Evolutionary conservation across 1,140 invertebrate species (phyloP).

Genomic region (Oedothorax gibbosus): DNA sequence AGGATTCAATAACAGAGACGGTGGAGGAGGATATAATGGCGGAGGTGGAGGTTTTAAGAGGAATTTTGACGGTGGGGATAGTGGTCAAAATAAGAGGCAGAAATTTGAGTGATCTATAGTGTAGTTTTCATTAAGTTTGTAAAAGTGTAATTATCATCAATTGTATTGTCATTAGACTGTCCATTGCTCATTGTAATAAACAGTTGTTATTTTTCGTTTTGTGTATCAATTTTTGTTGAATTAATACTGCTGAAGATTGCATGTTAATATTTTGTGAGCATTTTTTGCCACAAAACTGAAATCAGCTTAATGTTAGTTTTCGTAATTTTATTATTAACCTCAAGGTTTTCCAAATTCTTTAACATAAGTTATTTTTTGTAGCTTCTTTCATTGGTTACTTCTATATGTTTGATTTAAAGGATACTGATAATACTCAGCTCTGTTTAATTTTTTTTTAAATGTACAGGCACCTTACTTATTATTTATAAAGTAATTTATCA

Average conservation of each 20-base stretch:
- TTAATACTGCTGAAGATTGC: not conserved
- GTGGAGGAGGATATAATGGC: slow-evolving; percentile 65
- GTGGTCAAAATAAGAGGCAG: slow-evolving; percentile 35
- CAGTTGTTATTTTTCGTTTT: not conserved
- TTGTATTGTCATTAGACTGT: not conserved
- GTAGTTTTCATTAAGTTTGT: not conserved
- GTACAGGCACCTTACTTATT: too few species aligned
- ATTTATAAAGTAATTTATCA: too few species aligned
- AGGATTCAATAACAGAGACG: slow-evolving; percentile 62
- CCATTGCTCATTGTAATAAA: not conserved
- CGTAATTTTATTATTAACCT: too few species aligned
- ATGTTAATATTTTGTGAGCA: too few species aligned
- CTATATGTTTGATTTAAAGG: too few species aligned
- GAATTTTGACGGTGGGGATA: slow-evolving; percentile 22
- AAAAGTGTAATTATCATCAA: not conserved
- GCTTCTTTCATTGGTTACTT: too few species aligned
- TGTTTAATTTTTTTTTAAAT: too few species aligned
- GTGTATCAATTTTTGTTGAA: not conserved
- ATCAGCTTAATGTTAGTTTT: too few species aligned
- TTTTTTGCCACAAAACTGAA: too few species aligned
- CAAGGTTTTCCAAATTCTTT: too few species aligned
- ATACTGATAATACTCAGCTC: too few species aligned
- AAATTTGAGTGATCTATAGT: slow-evolving; percentile 34
- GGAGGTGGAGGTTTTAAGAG: slow-evolving; percentile 64
- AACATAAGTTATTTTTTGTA: too few species aligned